A percentile compares a stretch with the other conserved stretches of the same genome.
These are phyloP conservation scores for Nebria brevicollis DNA, from an alignment of 2,888 invertebrate species.

Conservation along the genomic window DNA sequence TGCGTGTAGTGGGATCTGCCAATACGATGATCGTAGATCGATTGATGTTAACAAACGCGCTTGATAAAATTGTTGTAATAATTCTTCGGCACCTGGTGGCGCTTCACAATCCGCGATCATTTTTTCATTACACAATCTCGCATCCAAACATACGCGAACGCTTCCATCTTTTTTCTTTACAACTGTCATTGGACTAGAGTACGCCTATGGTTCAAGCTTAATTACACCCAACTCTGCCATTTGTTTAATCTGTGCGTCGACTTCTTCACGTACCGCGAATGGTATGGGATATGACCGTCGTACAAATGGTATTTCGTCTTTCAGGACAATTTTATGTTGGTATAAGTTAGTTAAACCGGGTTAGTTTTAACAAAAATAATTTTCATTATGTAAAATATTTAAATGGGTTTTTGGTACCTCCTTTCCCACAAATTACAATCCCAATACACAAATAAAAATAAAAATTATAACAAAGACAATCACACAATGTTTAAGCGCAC, in stretches of 20 bases:
- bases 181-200: conserved; percentile 54
- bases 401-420: too few species aligned
- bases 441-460: too few species aligned
- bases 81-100: conserved; percentile 46
- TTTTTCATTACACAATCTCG: conserved; percentile 53
- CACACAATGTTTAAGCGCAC: too few species aligned
- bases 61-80: conserved; percentile 45
- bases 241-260: conserved; percentile 52
- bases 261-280: conserved; percentile 50
- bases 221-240: conserved; percentile 54
- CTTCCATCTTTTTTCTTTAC: conserved; percentile 54
- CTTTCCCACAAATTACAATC: too few species aligned
- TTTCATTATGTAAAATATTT: too few species aligned
- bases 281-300: conserved; percentile 55
- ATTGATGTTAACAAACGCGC: conserved; percentile 42
- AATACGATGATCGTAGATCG: conserved; percentile 43
- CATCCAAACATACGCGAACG: conserved; percentile 55
- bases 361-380: too few species aligned
- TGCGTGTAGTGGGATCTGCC: conserved; percentile 52
- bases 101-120: conserved; percentile 54
- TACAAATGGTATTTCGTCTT: conserved; percentile 49
- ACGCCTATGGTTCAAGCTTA: conserved; percentile 52
- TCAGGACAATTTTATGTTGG: conserved; percentile 51
- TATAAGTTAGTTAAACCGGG: conserved; percentile 50
- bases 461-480: too few species aligned